A percentile compares a stretch with the other conserved stretches of the same genome.
phyloP scores from a whole-genome alignment of 2,888 invertebrate species.

The Tinea trinotella region DNA sequence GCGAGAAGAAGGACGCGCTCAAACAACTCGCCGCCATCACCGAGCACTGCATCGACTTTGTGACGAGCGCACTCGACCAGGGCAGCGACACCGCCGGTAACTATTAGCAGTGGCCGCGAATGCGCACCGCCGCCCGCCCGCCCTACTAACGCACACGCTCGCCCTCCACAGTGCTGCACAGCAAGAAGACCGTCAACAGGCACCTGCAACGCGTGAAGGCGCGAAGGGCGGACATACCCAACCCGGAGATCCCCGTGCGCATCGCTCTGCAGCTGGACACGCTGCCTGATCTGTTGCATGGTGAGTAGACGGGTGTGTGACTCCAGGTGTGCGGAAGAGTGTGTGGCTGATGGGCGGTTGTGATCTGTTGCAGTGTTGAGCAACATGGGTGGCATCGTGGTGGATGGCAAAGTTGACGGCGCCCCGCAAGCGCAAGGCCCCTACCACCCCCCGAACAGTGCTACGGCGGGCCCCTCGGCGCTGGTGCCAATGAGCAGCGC shows the following conservation, averaged over 20 bases:
- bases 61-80: conserved; percentile 81
- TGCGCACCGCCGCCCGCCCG: not conserved
- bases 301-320: conserved; percentile 14
- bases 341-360: too few relatives aligned
- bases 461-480: conserved; percentile 27
- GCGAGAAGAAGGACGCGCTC: conserved; percentile 87
- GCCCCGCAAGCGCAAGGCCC: conserved; percentile 33
- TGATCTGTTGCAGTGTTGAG: conserved; percentile 73
- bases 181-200: conserved; percentile 81
- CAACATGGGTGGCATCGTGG: conserved; percentile 85
- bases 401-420: conserved; percentile 84
- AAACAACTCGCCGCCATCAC: conserved; percentile 87
- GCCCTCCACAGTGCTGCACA: conserved; percentile 78
- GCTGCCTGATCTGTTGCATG: conserved; percentile 76
- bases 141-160: not conserved
- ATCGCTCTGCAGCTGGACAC: conserved; percentile 83
- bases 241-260: conserved; percentile 90
- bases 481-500: conserved; percentile 35
- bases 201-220: conserved; percentile 87
- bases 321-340: not conserved
- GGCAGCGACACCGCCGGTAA: conserved; percentile 21
- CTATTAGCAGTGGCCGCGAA: not conserved
- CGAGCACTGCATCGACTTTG: conserved; percentile 91
- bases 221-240: conserved; percentile 88
- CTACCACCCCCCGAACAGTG: conserved; percentile 38